A percentile compares a stretch with the other conserved stretches of the same genome.
Conservation (phyloP, 2,113 vertebrate genomes). For the Vireo altiloquus region DNA sequence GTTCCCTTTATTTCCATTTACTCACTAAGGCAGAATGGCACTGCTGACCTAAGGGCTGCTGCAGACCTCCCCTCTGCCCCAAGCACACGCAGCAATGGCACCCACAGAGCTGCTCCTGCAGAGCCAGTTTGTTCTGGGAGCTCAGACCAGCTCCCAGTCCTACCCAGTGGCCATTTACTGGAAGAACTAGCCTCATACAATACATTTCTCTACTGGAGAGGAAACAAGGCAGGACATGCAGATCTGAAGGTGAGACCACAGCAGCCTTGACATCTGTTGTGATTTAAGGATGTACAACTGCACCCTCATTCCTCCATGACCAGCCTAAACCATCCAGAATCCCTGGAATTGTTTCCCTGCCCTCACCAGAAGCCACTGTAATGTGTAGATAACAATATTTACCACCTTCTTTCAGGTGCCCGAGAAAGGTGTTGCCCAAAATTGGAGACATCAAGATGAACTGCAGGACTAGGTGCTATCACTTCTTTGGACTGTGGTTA, state of each 20-base stretch:
- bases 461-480: neutral
- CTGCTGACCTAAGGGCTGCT: neutral
- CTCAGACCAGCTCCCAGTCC: neutral
- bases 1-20: neutral
- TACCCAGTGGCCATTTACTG: neutral
- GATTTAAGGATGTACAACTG: neutral
- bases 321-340: neutral
- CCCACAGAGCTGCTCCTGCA: neutral
- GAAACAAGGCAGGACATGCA: neutral
- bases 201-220: neutral
- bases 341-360: neutral
- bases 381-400: neutral
- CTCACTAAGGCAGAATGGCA: neutral
- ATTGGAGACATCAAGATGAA: neutral
- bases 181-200: neutral
- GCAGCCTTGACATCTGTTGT: neutral
- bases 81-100: rapidly evolving
- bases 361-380: neutral
- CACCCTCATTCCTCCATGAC: neutral
- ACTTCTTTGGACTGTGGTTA: neutral
- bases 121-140: neutral
- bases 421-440: neutral
- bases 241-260: neutral
- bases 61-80: neutral
- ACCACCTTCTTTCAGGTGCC: neutral